These are phyloP conservation scores for Catharus ustulatus DNA, from an alignment of 2,797 vertebrate species.

Conservation along the genomic window DNA sequence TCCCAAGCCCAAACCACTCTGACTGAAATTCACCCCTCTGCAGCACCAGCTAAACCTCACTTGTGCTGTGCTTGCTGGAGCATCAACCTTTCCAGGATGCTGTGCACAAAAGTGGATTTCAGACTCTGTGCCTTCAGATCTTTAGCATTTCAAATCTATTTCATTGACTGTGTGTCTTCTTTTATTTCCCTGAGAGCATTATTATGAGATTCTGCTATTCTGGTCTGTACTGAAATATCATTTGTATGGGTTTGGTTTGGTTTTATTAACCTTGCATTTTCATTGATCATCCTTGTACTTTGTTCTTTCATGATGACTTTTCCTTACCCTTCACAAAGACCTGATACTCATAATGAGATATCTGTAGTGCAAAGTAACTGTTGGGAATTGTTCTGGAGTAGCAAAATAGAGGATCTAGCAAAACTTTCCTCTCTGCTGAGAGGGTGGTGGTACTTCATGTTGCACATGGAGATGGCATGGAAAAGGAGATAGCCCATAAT, in stretches of 20 bases:
- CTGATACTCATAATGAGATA: not conserved
- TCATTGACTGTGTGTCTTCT: not conserved
- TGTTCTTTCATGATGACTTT: not conserved
- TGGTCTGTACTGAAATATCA: not conserved
- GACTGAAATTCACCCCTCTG: not conserved
- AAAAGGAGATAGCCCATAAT: not conserved
- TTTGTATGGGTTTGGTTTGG: not conserved
- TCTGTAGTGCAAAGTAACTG: not conserved
- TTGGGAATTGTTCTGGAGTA: not conserved
- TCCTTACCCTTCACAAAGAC: not conserved
- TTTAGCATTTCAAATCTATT: constrained; percentile 31
- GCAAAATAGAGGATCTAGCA: not conserved
- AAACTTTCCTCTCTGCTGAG: not conserved
- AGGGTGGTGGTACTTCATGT: not conserved
- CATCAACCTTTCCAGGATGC: not conserved
- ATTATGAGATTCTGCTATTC: not conserved
- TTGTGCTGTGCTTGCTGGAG: not conserved
- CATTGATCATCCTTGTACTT: constrained; percentile 1
- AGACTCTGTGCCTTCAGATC: not conserved
- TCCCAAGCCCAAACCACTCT: not conserved
- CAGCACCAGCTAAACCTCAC: not conserved
- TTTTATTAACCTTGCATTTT: constrained; percentile 24
- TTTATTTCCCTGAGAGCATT: constrained; percentile 23
- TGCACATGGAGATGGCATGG: not conserved
- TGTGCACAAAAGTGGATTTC: not conserved